Evolutionary conservation across 2,797 vertebrate species (phyloP).

Genomic region (Scleropages formosus): DNA sequence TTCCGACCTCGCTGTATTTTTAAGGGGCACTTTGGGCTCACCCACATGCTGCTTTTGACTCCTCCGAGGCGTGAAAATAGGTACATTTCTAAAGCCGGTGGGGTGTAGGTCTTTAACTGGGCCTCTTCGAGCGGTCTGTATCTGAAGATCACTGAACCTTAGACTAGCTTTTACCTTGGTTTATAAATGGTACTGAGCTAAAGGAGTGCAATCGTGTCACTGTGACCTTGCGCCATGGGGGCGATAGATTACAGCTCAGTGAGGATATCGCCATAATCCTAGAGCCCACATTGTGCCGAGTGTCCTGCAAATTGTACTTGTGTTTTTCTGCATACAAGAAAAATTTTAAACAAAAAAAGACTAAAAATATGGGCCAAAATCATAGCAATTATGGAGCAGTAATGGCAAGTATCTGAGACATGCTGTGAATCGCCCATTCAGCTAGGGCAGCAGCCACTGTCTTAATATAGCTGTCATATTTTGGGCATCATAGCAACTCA

Average conservation of each 20-base stretch:
- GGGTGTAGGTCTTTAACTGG: not conserved
- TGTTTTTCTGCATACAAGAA: not conserved
- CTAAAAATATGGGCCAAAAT: conserved; percentile 22
- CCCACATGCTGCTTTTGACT: no score
- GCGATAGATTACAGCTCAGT: conserved; percentile 37
- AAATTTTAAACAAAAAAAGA: conserved; percentile 6
- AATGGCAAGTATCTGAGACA: not conserved
- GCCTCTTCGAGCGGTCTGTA: not conserved
- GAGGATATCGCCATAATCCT: not conserved
- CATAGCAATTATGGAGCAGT: conserved; percentile 10
- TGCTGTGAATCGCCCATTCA: conserved; percentile 14
- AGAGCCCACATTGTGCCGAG: not conserved
- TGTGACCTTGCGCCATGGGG: conserved; percentile 33
- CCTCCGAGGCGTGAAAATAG: no score
- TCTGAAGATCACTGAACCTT: not conserved
- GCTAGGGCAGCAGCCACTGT: not conserved
- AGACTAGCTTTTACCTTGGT: not conserved
- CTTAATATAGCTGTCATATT: conserved; percentile 10
- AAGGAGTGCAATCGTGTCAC: conserved; percentile 12
- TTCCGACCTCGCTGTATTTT: not conserved
- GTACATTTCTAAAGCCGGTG: not conserved
- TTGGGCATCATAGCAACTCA: conserved; percentile 21
- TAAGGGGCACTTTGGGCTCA: no score
- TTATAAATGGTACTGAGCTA: not conserved
- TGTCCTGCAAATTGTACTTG: not conserved